Conservation (phyloP, 2,113 vertebrate genomes). For the Potamarius usumacintae region DNA sequence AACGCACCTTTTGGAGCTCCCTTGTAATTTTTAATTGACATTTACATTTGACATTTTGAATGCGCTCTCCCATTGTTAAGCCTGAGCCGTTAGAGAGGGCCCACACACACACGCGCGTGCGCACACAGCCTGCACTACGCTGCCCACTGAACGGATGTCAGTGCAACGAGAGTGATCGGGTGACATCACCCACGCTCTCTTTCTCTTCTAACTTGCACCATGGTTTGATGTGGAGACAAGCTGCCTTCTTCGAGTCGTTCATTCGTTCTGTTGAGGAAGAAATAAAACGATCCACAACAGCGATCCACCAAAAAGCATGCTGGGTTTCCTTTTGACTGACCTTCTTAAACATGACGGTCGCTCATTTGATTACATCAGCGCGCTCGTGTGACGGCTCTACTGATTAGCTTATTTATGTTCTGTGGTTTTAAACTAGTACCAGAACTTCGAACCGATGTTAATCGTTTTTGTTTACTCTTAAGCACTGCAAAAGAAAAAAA, state of each 20-base stretch:
- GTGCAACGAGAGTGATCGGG: slow-evolving; percentile 59
- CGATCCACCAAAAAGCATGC: slow-evolving; percentile 57
- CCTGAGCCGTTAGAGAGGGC: slow-evolving; percentile 52
- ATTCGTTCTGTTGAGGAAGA: slow-evolving; percentile 43
- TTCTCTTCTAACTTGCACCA: slow-evolving; percentile 61
- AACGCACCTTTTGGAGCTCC: slow-evolving; percentile 77
- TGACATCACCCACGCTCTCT: slow-evolving; percentile 63
- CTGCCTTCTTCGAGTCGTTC: slow-evolving; percentile 58
- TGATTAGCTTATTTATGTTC: slow-evolving; percentile 75
- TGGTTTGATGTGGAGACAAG: slow-evolving; percentile 52
- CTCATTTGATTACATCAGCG: slow-evolving; percentile 65
- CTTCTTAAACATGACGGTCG: slow-evolving; percentile 56
- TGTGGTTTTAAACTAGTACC: slow-evolving; percentile 65
- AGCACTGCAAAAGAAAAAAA: slow-evolving; percentile 52
- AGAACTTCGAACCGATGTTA: slow-evolving; percentile 65
- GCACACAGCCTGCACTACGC: slow-evolving; percentile 50
- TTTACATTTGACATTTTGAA: slow-evolving; percentile 85
- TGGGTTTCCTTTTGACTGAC: slow-evolving; percentile 55
- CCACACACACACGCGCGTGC: slow-evolving; percentile 10
- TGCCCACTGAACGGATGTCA: slow-evolving; percentile 63
- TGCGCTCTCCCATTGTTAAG: slow-evolving; percentile 72
- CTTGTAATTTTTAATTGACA: slow-evolving; percentile 88
- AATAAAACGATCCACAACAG: slow-evolving; percentile 51
- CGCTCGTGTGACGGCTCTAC: slow-evolving; percentile 69
- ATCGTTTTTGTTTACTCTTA: slow-evolving; percentile 70